These are phyloP conservation scores for Sitta europaea DNA, from an alignment of 2,113 vertebrate species.

Conservation along the genomic window DNA sequence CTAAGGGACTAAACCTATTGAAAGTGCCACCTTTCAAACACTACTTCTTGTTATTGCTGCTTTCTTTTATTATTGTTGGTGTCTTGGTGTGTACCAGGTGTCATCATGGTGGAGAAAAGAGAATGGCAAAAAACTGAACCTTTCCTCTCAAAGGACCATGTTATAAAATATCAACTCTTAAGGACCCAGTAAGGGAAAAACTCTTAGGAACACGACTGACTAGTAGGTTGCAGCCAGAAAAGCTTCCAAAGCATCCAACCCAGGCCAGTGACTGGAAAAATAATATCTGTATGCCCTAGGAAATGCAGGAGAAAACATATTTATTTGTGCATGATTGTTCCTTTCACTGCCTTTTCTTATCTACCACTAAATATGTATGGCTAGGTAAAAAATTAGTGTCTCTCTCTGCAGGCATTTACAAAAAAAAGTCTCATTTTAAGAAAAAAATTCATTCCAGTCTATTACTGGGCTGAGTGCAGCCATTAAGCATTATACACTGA, in stretches of 20 bases:
- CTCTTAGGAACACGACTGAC: neutral
- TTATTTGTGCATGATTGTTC: neutral
- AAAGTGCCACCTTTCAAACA: neutral
- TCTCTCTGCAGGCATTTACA: neutral
- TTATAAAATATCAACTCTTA: neutral
- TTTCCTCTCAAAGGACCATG: neutral
- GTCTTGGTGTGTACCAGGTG: neutral
- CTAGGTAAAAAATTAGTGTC: neutral
- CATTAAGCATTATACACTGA: conserved; percentile 17
- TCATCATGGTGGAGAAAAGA: neutral
- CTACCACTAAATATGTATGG: neutral
- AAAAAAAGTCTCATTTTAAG: neutral
- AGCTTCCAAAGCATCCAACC: neutral
- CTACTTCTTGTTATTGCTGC: neutral
- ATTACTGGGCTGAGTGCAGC: neutral
- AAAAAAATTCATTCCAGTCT: neutral
- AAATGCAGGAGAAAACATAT: neutral
- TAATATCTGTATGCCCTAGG: neutral
- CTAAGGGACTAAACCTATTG: neutral
- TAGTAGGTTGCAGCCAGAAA: neutral
- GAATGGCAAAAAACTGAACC: neutral
- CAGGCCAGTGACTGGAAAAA: neutral
- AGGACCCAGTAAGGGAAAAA: neutral
- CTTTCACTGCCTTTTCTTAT: neutral
- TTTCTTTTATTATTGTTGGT: neutral